A percentile compares a stretch with the other conserved stretches of the same genome.
These are phyloP conservation scores for Rhamnusium bicolor DNA, from an alignment of 2,888 invertebrate genomes.

Conservation along the genomic window DNA sequence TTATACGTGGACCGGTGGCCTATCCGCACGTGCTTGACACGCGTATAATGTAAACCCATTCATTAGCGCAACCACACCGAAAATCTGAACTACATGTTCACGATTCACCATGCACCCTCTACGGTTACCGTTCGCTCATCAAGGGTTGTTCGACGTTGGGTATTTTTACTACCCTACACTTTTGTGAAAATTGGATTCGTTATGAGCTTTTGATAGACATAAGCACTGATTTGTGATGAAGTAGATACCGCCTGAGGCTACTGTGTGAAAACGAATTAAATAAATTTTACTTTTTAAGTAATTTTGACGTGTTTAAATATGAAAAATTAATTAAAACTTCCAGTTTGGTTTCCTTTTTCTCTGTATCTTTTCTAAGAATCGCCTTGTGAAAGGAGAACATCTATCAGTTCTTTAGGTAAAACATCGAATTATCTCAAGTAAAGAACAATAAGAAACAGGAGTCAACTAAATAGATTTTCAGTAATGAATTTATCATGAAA, in stretches of 20 bases:
- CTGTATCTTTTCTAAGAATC: no score
- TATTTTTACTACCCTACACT: constrained; percentile 47
- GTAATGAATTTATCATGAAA: no score
- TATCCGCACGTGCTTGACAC: constrained; percentile 68
- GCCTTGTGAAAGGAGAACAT: no score
- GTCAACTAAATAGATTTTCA: no score
- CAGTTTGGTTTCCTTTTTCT: no score
- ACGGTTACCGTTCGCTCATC: constrained; percentile 41
- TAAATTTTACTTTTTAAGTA: neutral
- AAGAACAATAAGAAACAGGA: no score
- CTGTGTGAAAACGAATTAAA: neutral
- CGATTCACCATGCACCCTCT: constrained; percentile 38
- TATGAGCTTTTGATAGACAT: constrained; percentile 58
- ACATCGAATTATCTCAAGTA: no score
- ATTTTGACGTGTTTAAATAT: neutral
- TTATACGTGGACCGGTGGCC: constrained; percentile 66
- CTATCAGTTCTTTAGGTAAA: no score
- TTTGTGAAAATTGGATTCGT: constrained; percentile 60
- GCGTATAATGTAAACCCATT: constrained; percentile 71
- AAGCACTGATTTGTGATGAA: constrained; percentile 42
- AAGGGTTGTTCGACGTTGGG: constrained; percentile 46
- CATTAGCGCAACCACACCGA: constrained; percentile 72
- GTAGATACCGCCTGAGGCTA: constrained; percentile 37
- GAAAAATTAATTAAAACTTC: no score
- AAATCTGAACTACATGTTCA: constrained; percentile 61